phyloP scores from a whole-genome alignment of 2,797 vertebrate species.

The Margarornis squamiger region DNA sequence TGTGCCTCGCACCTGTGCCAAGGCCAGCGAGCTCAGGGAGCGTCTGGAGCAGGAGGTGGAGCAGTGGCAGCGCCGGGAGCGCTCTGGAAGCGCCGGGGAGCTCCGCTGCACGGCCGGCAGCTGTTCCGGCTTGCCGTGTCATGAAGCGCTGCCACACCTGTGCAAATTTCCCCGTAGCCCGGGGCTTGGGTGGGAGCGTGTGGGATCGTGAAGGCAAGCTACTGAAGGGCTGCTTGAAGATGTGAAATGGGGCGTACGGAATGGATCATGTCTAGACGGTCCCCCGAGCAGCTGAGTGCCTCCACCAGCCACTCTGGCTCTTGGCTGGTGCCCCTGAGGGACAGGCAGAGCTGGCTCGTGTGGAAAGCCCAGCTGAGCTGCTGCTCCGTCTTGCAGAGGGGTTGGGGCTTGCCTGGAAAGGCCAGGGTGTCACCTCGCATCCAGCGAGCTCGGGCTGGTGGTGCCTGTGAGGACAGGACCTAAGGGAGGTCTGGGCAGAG shows the following conservation, averaged over 20 bases:
- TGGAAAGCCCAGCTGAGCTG: neutral
- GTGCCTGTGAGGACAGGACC: neutral
- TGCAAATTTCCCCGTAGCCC: constrained; percentile 1
- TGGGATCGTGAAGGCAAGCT: neutral
- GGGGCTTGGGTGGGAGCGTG: neutral
- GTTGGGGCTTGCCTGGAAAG: neutral
- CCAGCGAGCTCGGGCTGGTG: neutral
- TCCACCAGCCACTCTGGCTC: neutral
- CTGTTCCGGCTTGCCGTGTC: neutral
- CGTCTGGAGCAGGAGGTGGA: neutral
- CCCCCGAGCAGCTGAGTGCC: neutral
- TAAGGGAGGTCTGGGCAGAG: neutral
- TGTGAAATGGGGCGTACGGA: neutral
- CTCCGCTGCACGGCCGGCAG: neutral
- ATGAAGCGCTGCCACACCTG: neutral
- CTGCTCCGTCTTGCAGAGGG: accelerated
- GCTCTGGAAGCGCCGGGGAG: neutral
- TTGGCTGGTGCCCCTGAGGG: neutral
- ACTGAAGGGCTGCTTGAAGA: neutral
- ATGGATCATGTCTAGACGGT: neutral
- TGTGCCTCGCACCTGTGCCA: accelerated
- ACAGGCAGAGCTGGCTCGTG: neutral
- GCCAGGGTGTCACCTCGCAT: neutral
- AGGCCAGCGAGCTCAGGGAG: neutral
- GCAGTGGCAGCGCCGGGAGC: accelerated